Base-by-base conservation (phyloP, 2,113 vertebrate genomes). In the Lipophrys pholis region DNA sequence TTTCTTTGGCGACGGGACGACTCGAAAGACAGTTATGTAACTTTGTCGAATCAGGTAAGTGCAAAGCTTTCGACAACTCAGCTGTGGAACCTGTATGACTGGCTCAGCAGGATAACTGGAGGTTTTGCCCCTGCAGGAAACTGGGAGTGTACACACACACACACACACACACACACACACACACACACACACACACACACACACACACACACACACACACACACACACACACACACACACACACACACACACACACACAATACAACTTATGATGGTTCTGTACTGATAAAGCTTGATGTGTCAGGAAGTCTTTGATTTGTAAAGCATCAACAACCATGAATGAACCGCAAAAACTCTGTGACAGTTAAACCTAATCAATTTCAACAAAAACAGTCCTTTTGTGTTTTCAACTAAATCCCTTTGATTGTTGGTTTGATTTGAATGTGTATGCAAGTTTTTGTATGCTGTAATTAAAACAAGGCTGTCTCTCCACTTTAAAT, bases 51-150 rank as follows among this genome's bases (percentile, higher is more conserved):
- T 30, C 21, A 30, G 21, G 21, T 30, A 30, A 30, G 21, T 30
- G 21, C 21, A 30, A 30, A 30, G 21, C 2, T 2, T 30, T 30
- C 4, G 21, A 30, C 21, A 30, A 30, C 21, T 10, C 10, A 35
- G 11, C 36, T 39, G 61, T 56, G 72, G 45, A 83, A 91, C 90
- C 52, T 71, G 90, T 49, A 68, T 11, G 79, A 90, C 91, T 67
- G 80, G 90, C 67, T 58, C 16, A 41, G 71, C 88, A 55, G 67
- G 84, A 69, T 60, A 64, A 16, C 14, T 67, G 63, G 46, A 14
- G 45, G 16, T 11, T 2, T 49, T 75, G 3, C 11, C 46, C 50
- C n/a, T 42, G 14, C 40, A 48, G 55, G 68, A 82, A 81, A 84
- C 55, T 57, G 52, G 74, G 75, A 84, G 81, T 83, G 85, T 57